Evolutionary conservation across 53 echinoderm and acorn worm species (phyloP).

Genomic region (Patiria pectinifera): DNA sequence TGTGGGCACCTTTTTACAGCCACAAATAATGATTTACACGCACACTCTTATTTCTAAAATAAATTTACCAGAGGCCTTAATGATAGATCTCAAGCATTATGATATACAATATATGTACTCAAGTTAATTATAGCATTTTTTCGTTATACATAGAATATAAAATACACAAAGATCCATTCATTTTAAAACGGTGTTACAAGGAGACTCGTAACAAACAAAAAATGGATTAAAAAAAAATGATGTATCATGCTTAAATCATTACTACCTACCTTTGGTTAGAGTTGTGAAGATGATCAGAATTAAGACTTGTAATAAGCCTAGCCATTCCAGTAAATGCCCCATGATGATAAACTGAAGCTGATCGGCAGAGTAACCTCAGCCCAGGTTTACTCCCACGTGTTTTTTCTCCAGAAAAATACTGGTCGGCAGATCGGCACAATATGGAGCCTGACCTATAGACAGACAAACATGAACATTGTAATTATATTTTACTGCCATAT

Average conservation of each 20-base stretch:
- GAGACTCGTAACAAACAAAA: background rate
- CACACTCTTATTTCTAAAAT: too few relatives aligned
- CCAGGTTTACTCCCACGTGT: slow-evolving; percentile 22
- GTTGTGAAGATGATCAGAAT: slow-evolving; percentile 3
- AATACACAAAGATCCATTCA: too few relatives aligned
- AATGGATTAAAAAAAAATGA: too few relatives aligned
- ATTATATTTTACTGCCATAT: background rate
- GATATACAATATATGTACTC: too few relatives aligned
- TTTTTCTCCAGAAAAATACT: background rate
- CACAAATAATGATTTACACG: too few relatives aligned
- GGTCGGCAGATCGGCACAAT: slow-evolving; percentile 10
- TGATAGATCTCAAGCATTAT: too few relatives aligned
- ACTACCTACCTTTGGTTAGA: slow-evolving; percentile 18
- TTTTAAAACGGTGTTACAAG: too few relatives aligned
- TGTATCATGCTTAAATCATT: background rate
- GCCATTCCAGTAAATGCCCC: background rate
- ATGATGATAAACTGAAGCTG: background rate
- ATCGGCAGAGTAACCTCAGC: background rate
- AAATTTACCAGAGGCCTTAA: too few relatives aligned
- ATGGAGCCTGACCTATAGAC: background rate
- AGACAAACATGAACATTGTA: background rate
- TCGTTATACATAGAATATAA: too few relatives aligned
- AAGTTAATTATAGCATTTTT: too few relatives aligned
- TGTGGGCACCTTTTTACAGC: too few relatives aligned
- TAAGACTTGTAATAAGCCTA: background rate